A percentile compares a stretch with the other conserved stretches of the same genome.
phyloP scores from a whole-genome alignment of 2,797 vertebrate genomes.

The Sebastes umbrosus region DNA sequence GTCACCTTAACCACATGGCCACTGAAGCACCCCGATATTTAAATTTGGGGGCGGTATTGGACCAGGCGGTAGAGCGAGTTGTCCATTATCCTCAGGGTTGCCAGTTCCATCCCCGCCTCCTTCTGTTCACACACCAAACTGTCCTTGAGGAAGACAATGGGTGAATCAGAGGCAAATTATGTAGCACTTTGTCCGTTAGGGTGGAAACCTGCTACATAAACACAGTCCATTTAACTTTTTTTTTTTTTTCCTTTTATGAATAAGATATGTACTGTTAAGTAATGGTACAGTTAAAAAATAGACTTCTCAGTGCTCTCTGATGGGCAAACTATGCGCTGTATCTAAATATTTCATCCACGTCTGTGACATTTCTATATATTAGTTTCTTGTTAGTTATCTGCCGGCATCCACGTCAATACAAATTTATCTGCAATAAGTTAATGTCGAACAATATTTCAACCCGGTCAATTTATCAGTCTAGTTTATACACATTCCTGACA shows the following conservation, averaged over 20 bases:
- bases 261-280: neutral
- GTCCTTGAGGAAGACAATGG: neutral
- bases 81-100: neutral
- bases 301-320: neutral
- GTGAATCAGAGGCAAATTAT: neutral
- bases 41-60: neutral
- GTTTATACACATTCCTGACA: neutral
- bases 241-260: neutral
- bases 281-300: neutral
- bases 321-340: neutral
- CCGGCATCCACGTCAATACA: neutral
- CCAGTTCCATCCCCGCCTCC: neutral
- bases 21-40: neutral
- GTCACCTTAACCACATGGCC: neutral
- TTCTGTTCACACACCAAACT: neutral
- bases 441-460: neutral
- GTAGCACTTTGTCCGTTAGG: no score
- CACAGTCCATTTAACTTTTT: no score
- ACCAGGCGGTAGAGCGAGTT: neutral
- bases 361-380: neutral
- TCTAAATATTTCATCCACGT: neutral
- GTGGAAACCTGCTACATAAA: neutral
- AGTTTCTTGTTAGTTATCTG: neutral
- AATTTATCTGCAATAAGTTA: neutral
- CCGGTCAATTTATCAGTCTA: neutral